A percentile compares a stretch with the other conserved stretches of the same genome.
Conservation (phyloP, 2,888 invertebrate genomes). For the Drosophila yooni region DNA sequence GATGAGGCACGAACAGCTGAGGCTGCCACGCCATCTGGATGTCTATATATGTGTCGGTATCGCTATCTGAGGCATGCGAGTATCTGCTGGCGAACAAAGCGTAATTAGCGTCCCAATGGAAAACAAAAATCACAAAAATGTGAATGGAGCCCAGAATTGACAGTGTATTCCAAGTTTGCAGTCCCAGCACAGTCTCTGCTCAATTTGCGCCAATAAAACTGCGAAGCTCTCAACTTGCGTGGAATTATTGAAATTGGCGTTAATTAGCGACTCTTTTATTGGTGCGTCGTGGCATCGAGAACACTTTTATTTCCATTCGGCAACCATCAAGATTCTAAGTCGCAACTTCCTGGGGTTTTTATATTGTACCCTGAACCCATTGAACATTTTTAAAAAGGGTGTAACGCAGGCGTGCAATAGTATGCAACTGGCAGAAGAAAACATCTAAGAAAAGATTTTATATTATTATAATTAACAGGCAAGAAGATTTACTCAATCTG, state of each 20-base stretch:
- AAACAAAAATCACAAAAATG: slow-evolving; percentile 43
- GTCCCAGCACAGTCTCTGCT: slow-evolving; percentile 18
- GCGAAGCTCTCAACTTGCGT: slow-evolving; percentile 45
- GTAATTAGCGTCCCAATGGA: slow-evolving; percentile 77
- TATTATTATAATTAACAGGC: background rate
- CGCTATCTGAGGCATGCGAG: slow-evolving; percentile 12
- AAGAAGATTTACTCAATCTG: background rate
- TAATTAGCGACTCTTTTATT: slow-evolving; percentile 79
- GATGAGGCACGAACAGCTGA: slow-evolving; percentile 82
- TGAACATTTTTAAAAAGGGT: background rate
- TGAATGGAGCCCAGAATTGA: slow-evolving; percentile 50
- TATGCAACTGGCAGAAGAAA: background rate
- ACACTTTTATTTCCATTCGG: slow-evolving; percentile 19
- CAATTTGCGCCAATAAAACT: slow-evolving; percentile 77
- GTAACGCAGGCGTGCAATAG: background rate
- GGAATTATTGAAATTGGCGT: slow-evolving; percentile 72
- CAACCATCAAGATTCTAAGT: slow-evolving; percentile 5
- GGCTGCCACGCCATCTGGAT: slow-evolving; percentile 37
- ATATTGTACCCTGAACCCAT: slow-evolving; percentile 1
- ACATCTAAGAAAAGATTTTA: background rate
- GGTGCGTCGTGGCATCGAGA: slow-evolving; percentile 40
- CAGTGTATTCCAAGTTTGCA: slow-evolving; percentile 17
- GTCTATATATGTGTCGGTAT: slow-evolving; percentile 20
- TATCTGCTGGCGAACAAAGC: slow-evolving; percentile 59
- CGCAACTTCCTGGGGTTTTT: slow-evolving; percentile 30